Conservation (phyloP, 2,888 invertebrate species). For the Bhutanitis thaidina region DNA sequence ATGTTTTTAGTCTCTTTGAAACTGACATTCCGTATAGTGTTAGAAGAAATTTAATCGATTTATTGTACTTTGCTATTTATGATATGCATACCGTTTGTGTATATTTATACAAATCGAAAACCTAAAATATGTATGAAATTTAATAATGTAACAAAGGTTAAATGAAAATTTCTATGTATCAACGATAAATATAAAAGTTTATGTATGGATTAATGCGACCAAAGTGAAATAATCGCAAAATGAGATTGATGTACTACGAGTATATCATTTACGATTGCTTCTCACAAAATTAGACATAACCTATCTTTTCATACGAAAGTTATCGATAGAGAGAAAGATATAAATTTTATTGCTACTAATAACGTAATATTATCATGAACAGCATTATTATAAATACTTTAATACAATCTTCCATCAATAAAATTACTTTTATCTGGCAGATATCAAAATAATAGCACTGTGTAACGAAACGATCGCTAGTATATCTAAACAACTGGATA, state of each 20-base stretch:
- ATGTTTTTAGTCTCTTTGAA: background rate
- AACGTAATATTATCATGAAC: constrained; percentile 13
- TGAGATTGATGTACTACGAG: too few species aligned
- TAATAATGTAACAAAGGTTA: too few species aligned
- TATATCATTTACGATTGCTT: background rate
- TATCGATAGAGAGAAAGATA: constrained; percentile 14
- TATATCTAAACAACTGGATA: constrained; percentile 28
- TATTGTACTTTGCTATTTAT: too few species aligned
- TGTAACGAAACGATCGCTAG: constrained; percentile 19
- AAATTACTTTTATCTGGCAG: constrained; percentile 18
- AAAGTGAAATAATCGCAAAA: too few species aligned
- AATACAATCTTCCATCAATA: constrained; percentile 21
- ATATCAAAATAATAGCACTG: constrained; percentile 22
- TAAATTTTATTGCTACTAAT: constrained; percentile 13
- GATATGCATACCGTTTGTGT: too few species aligned
- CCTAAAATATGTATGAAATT: too few species aligned
- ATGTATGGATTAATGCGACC: too few species aligned
- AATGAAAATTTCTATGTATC: too few species aligned
- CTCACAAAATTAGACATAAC: background rate
- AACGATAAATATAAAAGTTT: too few species aligned
- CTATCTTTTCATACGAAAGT: constrained; percentile 14
- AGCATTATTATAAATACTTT: constrained; percentile 9
- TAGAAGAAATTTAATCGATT: too few species aligned
- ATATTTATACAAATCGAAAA: too few species aligned
- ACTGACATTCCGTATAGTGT: too few species aligned